Evolutionary conservation across 2,113 vertebrate genomes (phyloP), one percentile per base, ranked within the genome.

Genomic region (Speoplatyrhinus poulsoni): DNA sequence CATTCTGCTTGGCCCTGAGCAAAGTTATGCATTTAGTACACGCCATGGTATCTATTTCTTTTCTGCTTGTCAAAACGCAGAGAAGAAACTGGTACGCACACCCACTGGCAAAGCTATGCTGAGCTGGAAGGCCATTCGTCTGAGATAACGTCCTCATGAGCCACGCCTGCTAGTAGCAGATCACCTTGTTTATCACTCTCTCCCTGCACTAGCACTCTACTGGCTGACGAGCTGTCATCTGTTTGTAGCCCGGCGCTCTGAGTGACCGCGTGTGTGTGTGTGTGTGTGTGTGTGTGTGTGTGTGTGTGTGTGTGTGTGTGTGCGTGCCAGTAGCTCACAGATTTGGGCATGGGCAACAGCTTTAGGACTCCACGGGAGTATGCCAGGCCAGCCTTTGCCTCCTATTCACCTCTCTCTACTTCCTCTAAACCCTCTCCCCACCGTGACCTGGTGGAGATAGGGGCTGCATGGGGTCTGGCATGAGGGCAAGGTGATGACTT

Each of bases 301-400:
- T 73, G 58, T 67, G 60, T 55, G n/a, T 46, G n/a, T 60, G 67
- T 41, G 49, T 57, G 19, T 53, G 36, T 66, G 16, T 41, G 47
- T 0, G 46, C 19, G 19, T 54, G 83, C 85, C 83, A 87, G 67
- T 48, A 75, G 48, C 73, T 76, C 26, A 69, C 70, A 67, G 76
- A 49, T 58, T 17, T 60, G 60, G 76, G 62, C 61, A 58, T 58
- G 69, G 75, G 73, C 68, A 83, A 87, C 88, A 90, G 85, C 82
- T 87, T 87, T 87, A 77, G 75, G 80, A 67, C 86, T 61, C 83
- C 72, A 76, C 85, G 73, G 79, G 87, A 89, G 74, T 83, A 88
- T 87, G 82, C 84, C 85, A 82, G 79, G 67, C 66, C 4, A 8
- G 55, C 69, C 57, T 81, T 79, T 84, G 81, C 80, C 76, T 81